Evolutionary conservation across 23 tunicate genomes (phyloP).

Genomic region (Trididemnum miniatum): DNA sequence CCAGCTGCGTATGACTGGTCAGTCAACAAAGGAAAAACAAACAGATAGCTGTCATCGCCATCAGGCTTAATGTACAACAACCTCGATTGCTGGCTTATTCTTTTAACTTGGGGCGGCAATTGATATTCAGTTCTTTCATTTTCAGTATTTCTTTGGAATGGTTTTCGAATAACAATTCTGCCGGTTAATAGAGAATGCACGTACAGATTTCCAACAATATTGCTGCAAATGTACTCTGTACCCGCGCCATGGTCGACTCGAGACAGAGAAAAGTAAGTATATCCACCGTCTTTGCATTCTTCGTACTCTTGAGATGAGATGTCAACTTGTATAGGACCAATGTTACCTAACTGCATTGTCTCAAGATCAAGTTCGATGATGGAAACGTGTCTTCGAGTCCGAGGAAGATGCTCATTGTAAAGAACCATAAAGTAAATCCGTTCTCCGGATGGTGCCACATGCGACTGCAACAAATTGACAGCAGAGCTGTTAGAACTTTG

Average conservation of each 20-base stretch:
- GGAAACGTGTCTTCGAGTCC: slow-evolving; percentile 56
- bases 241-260: slow-evolving; percentile 28
- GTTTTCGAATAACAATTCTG: slow-evolving; percentile 28
- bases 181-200: slow-evolving; percentile 63
- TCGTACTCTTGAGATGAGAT: slow-evolving; percentile 31
- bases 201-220: slow-evolving; percentile 39
- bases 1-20: background rate
- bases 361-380: slow-evolving; percentile 48
- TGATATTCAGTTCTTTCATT: background rate
- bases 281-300: slow-evolving; percentile 14
- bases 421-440: slow-evolving; percentile 64
- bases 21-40: slow-evolving; percentile 11
- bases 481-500: slow-evolving; percentile 27
- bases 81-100: slow-evolving; percentile 11
- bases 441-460: slow-evolving; percentile 30
- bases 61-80: slow-evolving; percentile 45
- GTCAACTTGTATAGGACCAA: slow-evolving; percentile 40
- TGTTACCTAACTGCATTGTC: slow-evolving; percentile 35
- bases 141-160: background rate
- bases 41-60: slow-evolving; percentile 28
- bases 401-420: slow-evolving; percentile 62
- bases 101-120: slow-evolving; percentile 5
- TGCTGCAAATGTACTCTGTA: slow-evolving; percentile 60
- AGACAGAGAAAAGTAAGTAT: slow-evolving; percentile 42
- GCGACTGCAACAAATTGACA: background rate